These are phyloP conservation scores for Calliphora vomitoria DNA, from an alignment of 2,888 invertebrate species.

Conservation along the genomic window DNA sequence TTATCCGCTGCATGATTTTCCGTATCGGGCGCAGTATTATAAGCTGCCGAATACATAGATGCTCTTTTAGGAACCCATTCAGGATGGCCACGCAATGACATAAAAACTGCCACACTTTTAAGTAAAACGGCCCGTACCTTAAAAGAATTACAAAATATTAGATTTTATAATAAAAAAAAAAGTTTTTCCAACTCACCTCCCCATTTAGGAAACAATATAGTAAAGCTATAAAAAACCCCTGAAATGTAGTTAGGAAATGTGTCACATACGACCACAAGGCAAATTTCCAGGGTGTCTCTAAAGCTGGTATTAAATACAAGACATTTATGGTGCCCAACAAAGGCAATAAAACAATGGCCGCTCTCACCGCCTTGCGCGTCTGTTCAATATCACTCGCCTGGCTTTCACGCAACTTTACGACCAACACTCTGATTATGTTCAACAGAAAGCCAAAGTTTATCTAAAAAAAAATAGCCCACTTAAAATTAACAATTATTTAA, in stretches of 20 bases:
- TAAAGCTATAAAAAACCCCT: constrained; percentile 92
- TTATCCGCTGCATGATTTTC: constrained; percentile 79
- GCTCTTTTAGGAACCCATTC: constrained; percentile 83
- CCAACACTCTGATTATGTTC: constrained; percentile 91
- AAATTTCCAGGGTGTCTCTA: constrained; percentile 89
- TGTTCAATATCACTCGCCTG: constrained; percentile 91
- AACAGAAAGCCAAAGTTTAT: constrained; percentile 91
- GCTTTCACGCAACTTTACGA: constrained; percentile 90
- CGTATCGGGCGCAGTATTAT: constrained; percentile 83
- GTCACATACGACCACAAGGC: constrained; percentile 92
- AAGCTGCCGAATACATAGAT: constrained; percentile 84
- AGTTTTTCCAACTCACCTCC: constrained; percentile 87
- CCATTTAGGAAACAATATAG: constrained; percentile 93
- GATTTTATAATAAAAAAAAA: not conserved
- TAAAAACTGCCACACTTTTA: constrained; percentile 85
- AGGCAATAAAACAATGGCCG: constrained; percentile 91
- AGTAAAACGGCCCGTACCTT: constrained; percentile 85
- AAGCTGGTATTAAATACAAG: constrained; percentile 89
- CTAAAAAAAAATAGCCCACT: constrained; percentile 84
- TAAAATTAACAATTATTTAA: not conserved
- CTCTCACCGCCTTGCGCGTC: constrained; percentile 92
- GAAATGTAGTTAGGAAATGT: constrained; percentile 92
- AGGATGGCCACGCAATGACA: constrained; percentile 84
- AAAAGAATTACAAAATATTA: constrained; percentile 1
- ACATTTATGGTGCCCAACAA: constrained; percentile 92